phyloP scores from a whole-genome alignment of 2,888 invertebrate genomes.

The Acanthosepion lycidas region DNA sequence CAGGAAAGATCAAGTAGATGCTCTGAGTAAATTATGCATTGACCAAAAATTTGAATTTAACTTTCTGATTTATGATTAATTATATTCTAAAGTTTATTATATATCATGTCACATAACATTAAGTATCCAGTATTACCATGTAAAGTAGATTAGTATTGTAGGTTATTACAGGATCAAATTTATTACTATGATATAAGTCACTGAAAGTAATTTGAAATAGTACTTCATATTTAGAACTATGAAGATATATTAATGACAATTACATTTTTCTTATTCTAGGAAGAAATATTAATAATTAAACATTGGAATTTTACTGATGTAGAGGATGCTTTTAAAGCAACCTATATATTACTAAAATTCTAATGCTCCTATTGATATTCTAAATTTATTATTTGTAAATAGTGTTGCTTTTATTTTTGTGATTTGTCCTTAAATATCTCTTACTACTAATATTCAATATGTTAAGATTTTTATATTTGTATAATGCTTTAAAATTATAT shows the following conservation, averaged over 20 bases:
- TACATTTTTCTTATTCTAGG: neutral
- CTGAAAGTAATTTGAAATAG: neutral
- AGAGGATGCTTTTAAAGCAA: neutral
- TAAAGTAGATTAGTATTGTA: too few species aligned
- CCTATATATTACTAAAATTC: neutral
- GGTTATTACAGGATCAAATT: too few species aligned
- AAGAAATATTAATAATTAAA: neutral
- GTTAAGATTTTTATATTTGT: neutral
- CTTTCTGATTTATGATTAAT: too few species aligned
- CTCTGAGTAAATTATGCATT: too few species aligned
- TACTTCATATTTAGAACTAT: neutral
- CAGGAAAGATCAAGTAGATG: too few species aligned
- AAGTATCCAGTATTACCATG: too few species aligned
- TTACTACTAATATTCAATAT: neutral
- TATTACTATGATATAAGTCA: too few species aligned
- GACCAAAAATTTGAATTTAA: too few species aligned
- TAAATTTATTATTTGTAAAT: neutral
- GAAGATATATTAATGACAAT: neutral
- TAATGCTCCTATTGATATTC: neutral
- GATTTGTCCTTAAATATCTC: neutral
- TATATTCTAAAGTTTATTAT: too few species aligned
- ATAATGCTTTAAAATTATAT: neutral
- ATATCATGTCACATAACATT: too few species aligned
- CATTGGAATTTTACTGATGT: neutral
- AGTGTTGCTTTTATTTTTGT: neutral